Base-by-base conservation (phyloP, 2,113 vertebrate species). In the Albula glossodonta region DNA sequence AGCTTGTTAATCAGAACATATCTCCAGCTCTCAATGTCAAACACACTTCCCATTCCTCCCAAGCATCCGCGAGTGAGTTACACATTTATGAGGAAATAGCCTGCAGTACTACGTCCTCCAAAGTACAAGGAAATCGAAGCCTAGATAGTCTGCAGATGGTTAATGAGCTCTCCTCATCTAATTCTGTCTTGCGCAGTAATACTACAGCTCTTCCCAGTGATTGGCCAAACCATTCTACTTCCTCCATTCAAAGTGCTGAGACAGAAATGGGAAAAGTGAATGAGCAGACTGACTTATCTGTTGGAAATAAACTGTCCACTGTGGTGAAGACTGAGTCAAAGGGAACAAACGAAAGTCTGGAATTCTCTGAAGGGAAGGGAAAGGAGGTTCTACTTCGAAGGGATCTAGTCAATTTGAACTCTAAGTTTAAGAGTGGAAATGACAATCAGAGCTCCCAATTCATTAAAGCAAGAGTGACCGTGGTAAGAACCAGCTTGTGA, bases 401-500 rank as follows among this genome's bases (percentile, higher is more conserved):
- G 52, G 22, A 81, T 84, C 25, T n/a, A 31, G 85, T 83, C 82
- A 86, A 51, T 86, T 88, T 52, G 51, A 85, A 87, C 83, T 87
- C 90, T 8, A n/a, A 31, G 9, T 51, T n/a, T 13, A 84, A 92
- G 31, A 81, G 53, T 0, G 53, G 81, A 31, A 11, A 74, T 4
- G 51, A 87, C 22, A 87, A 78, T 81, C 89, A 85, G 80, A 92
- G 90, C 5, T 90, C 90, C 8, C 92, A 91, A 74, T 93, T 93
- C 53, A 89, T 91, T 53, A 93, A 92, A 53, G 85, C 93, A 0
- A 90, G 93, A 79, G 92, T 95, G 22, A 95, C 94, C 0, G 91
- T 94, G 9, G 53, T 95, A 66, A 91, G 91, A 89, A 95, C 94
- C 31, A 95, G 94, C 92, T 91, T 95, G 86, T 95, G 93, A 87